A percentile compares a stretch with the other conserved stretches of the same genome.
Conservation (phyloP, 1,140 invertebrate species). For the Pogonomyrmex californicus region DNA sequence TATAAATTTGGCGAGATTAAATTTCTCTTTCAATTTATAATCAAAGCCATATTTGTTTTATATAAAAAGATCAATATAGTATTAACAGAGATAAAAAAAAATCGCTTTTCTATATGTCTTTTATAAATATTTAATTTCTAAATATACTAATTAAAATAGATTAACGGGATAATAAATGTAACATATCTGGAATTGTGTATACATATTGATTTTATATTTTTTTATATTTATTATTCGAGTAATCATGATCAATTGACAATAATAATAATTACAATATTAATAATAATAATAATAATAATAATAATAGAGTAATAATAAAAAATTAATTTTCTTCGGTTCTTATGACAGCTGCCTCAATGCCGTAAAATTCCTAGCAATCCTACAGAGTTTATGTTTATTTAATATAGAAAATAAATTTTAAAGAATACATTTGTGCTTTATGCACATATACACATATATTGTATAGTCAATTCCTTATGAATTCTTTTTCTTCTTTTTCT, state of each 20-base stretch:
- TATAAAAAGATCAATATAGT: not conserved
- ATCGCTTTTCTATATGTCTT: too few species aligned
- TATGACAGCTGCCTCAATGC: slow-evolving; percentile 87
- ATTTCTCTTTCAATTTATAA: not conserved
- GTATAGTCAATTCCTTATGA: slow-evolving; percentile 48
- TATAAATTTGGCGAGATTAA: not conserved
- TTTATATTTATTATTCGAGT: slow-evolving; percentile 82
- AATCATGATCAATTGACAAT: slow-evolving; percentile 79
- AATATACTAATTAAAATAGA: not conserved
- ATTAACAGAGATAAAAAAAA: too few species aligned
- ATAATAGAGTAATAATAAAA: slow-evolving; percentile 82
- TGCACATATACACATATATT: slow-evolving; percentile 32
- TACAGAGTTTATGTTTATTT: slow-evolving; percentile 84
- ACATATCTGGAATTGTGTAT: not conserved
- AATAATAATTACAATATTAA: slow-evolving; percentile 68
- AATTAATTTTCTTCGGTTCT: slow-evolving; percentile 84
- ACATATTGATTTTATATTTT: slow-evolving; percentile 82
- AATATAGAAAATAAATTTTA: slow-evolving; percentile 19
- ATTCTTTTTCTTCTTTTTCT: slow-evolving; percentile 34
- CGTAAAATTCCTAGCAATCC: slow-evolving; percentile 84
- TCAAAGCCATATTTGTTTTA: not conserved
- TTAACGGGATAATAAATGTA: slow-evolving; percentile 14
- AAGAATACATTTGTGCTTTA: slow-evolving; percentile 25
- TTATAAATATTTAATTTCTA: not conserved
- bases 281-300: slow-evolving; percentile 78